Percentiles rank a stretch among this genome's conserved stretches.
These are phyloP conservation scores for Dromas ardeola DNA, from an alignment of 2,113 vertebrate species.

Conservation along the genomic window DNA sequence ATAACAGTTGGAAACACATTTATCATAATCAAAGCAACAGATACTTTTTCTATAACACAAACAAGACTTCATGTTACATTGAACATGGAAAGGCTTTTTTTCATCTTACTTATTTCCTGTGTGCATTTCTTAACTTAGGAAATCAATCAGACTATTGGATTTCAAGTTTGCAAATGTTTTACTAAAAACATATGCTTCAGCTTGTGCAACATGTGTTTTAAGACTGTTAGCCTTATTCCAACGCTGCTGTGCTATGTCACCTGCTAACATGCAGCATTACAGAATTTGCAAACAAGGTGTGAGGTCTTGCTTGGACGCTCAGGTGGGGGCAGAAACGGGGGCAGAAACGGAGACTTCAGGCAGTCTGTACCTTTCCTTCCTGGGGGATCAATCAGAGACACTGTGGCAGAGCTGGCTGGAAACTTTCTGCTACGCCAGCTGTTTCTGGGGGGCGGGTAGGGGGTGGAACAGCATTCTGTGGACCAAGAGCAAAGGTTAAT, in stretches of 20 bases:
- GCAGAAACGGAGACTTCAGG: background rate
- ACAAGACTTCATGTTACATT: background rate
- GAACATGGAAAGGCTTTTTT: background rate
- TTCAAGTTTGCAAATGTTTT: background rate
- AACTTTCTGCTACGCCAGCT: conserved; percentile 12
- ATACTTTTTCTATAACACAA: background rate
- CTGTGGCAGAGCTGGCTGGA: background rate
- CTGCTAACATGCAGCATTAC: background rate
- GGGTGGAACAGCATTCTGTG: background rate
- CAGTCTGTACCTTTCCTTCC: background rate
- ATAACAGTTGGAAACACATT: background rate
- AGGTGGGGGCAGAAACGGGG: background rate
- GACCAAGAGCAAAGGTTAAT: conserved; percentile 38
- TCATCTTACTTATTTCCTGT: background rate
- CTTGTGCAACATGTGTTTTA: background rate
- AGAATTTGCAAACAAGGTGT: background rate
- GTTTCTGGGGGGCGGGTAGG: background rate
- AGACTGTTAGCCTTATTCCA: background rate
- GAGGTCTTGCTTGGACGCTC: background rate
- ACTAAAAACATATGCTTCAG: background rate
- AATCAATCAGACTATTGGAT: background rate
- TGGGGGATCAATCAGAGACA: background rate
- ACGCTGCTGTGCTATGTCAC: background rate
- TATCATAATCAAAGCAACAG: background rate
- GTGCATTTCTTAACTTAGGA: background rate